These are phyloP conservation scores for Sinocyclocheilus anshuiensis DNA, from an alignment of 2,113 vertebrate genomes.

Conservation along the genomic window DNA sequence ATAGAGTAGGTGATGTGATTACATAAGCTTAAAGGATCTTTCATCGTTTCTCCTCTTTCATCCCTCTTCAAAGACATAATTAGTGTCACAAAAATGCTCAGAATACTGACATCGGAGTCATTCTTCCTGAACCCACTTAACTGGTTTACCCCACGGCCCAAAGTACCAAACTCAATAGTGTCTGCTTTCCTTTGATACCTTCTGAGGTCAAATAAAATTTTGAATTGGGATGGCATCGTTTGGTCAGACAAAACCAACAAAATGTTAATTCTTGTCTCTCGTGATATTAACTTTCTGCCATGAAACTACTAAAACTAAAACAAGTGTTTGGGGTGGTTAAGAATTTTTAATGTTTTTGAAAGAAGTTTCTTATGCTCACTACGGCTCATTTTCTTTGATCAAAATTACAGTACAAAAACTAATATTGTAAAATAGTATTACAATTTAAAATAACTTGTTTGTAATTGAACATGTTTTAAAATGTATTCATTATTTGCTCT, in stretches of 20 bases:
- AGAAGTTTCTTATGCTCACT: background rate
- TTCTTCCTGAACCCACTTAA: slow-evolving; percentile 55
- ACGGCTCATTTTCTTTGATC: background rate
- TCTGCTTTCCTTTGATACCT: background rate
- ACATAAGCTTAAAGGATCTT: slow-evolving; percentile 69
- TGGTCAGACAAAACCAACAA: background rate
- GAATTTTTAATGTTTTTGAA: background rate
- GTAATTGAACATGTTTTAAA: background rate
- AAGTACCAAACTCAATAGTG: background rate
- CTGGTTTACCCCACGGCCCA: slow-evolving; percentile 52
- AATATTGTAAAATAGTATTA: background rate
- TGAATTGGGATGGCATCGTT: background rate
- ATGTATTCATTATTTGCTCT: no score
- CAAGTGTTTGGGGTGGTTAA: background rate
- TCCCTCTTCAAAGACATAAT: slow-evolving; percentile 61
- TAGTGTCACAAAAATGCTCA: slow-evolving; percentile 65
- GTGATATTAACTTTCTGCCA: background rate
- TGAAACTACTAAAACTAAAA: background rate
- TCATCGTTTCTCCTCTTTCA: slow-evolving; percentile 63
- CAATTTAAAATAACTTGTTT: background rate
- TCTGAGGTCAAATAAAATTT: background rate
- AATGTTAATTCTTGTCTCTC: background rate
- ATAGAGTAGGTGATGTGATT: slow-evolving; percentile 63
- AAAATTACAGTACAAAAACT: background rate
- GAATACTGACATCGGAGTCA: slow-evolving; percentile 28